Percentiles rank a stretch among this genome's conserved stretches.
Conservation (phyloP, 2,113 vertebrate genomes). For the Brachyistius frenatus region DNA sequence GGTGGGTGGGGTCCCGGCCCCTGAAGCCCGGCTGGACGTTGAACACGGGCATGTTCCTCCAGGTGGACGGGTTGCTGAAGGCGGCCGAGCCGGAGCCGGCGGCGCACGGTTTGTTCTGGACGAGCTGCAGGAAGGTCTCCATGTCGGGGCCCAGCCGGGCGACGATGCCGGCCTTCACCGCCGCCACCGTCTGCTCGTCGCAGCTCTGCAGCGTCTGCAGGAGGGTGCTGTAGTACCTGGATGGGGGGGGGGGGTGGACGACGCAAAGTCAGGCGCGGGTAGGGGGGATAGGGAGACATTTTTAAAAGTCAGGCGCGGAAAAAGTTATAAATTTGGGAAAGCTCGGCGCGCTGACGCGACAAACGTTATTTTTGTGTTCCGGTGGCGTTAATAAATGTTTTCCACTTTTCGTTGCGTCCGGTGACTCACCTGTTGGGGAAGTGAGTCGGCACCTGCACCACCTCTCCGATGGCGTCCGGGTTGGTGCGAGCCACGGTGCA, state of each 20-base stretch:
- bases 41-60: conserved; percentile 83
- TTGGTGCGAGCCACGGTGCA: conserved; percentile 90
- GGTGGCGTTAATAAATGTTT: too few relatives aligned
- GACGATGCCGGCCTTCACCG: conserved; percentile 89
- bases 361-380: too few relatives aligned
- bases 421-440: conserved; percentile 92
- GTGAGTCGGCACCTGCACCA: conserved; percentile 90
- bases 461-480: conserved; percentile 92
- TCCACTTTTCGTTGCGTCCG: too few relatives aligned
- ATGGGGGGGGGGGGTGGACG: background rate
- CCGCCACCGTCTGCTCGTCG: conserved; percentile 89
- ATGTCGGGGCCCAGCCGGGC: conserved; percentile 93
- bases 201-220: conserved; percentile 91
- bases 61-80: conserved; percentile 81
- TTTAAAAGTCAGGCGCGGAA: too few relatives aligned
- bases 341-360: too few relatives aligned
- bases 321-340: too few relatives aligned
- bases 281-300: too few relatives aligned
- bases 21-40: conserved; percentile 83
- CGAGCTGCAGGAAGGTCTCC: conserved; percentile 91
- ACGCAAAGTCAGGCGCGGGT: background rate
- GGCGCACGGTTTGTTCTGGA: conserved; percentile 91
- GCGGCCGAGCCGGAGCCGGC: conserved; percentile 70
- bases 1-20: conserved; percentile 79
- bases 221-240: conserved; percentile 95